Conservation (phyloP, 2,797 vertebrate genomes). For the Anabacerthia variegaticeps region DNA sequence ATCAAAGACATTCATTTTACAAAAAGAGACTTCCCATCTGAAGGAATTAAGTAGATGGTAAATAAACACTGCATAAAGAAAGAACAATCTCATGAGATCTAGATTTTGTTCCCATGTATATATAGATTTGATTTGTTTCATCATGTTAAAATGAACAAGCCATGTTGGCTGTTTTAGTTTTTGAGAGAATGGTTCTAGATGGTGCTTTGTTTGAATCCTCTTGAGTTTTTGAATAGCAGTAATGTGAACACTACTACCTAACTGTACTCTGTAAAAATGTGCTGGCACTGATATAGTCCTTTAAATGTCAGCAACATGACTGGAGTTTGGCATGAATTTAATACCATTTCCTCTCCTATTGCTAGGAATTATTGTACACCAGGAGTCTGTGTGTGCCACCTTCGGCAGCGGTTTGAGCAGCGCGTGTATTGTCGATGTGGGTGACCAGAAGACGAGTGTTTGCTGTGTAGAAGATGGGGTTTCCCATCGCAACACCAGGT, state of each 20-base stretch:
- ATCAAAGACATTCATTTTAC: neutral
- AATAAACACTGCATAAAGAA: neutral
- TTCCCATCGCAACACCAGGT: slow-evolving; percentile 96
- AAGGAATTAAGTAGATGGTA: neutral
- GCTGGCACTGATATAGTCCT: neutral
- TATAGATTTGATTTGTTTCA: neutral
- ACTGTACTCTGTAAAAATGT: neutral
- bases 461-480: slow-evolving; percentile 97
- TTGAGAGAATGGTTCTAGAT: neutral
- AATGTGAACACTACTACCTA: neutral
- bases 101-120: neutral
- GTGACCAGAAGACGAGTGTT: slow-evolving; percentile 96
- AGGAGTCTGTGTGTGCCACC: slow-evolving; percentile 95
- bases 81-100: neutral
- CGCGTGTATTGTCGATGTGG: slow-evolving; percentile 94
- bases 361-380: slow-evolving; percentile 91
- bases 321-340: neutral
- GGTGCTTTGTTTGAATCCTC: neutral
- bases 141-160: neutral
- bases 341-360: neutral
- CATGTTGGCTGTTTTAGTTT: neutral
- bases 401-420: slow-evolving; percentile 96
- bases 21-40: neutral
- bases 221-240: neutral
- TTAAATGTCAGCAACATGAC: neutral